Evolutionary conservation across 2,797 vertebrate species (phyloP), one percentile per base, ranked within the genome.

Genomic region (Cuniculus paca): DNA sequence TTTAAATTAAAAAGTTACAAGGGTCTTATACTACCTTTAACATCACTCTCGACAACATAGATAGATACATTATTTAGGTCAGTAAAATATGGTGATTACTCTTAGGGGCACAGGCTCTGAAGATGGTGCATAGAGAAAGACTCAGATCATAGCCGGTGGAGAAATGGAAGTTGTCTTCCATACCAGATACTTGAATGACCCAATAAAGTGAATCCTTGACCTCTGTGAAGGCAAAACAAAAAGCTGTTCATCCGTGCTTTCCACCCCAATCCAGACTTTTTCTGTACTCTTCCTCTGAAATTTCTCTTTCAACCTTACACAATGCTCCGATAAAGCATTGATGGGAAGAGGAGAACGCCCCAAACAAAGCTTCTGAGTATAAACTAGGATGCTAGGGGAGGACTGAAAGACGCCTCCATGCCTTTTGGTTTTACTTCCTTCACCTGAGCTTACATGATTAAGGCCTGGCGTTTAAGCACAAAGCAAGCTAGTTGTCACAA

Each of bases 21-120:
- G 63, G 28, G 34, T 80, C 82, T 63, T 61, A 26, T 13, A 3
- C 48, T 72, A 83, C 56, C 60, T 93, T 83, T 54, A 95, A 82
- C 63, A 34, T 88, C 48, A 48, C 77, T 61, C 78, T 77, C 50
- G 85, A 75, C 14, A 22, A 1, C 22, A 42, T 6, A 58, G 42
- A 52, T 6, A 88, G 36, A 84, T 60, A 42, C 34, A 48, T 50
- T n/a, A 74, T 42, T 52, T 52, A 72, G 19, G 26, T 50, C 14
- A 9, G 2, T 34, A 54, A 88, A 56, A 74, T 63, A 52, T 0
- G 7, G 42, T 60, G 65, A 79, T 52, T 45, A 13, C 22, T 78
- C 26, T 87, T 39, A 50, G n/a, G 5, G 72, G 12, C 45, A 94
- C 6, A 28, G 22, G 58, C 7, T 61, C 3, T 56, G 22, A 34